Percentiles rank a stretch among this genome's conserved stretches.
Evolutionary conservation across 2,797 vertebrate species (phyloP).

Genomic region (Pipistrellus nathusii): DNA sequence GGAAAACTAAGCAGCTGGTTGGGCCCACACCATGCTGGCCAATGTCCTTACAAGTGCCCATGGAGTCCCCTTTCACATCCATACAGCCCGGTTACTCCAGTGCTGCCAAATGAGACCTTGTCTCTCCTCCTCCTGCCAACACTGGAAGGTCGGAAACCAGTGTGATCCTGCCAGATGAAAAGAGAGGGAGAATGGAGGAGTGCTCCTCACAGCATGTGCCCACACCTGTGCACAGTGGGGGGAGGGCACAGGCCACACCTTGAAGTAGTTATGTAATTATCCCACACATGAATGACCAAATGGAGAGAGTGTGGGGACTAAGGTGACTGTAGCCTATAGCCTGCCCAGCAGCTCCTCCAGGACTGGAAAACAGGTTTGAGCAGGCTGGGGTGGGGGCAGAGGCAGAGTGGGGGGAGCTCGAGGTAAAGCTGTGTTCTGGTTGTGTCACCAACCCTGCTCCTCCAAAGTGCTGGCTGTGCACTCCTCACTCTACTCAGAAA

Average conservation of each 20-base stretch:
- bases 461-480: background rate
- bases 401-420: too few species aligned
- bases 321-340: too few species aligned
- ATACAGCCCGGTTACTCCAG: rapidly evolving
- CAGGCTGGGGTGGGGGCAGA: background rate
- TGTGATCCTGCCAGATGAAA: background rate
- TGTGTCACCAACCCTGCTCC: background rate
- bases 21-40: rapidly evolving
- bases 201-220: background rate
- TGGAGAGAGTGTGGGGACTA: too few species aligned
- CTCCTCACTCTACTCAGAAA: background rate
- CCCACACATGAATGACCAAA: background rate
- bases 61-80: background rate
- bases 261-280: background rate
- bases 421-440: background rate
- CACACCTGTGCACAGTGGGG: rapidly evolving
- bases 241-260: background rate
- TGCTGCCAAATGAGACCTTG: rapidly evolving
- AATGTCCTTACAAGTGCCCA: background rate
- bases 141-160: background rate
- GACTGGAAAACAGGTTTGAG: background rate
- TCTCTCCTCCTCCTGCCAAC: background rate
- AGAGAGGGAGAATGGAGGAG: background rate
- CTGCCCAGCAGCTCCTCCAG: background rate
- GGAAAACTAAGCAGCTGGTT: background rate